Evolutionary conservation across 2,797 vertebrate genomes (phyloP), one percentile per base, ranked within the genome.

Genomic region (Mastacembelus armatus): DNA sequence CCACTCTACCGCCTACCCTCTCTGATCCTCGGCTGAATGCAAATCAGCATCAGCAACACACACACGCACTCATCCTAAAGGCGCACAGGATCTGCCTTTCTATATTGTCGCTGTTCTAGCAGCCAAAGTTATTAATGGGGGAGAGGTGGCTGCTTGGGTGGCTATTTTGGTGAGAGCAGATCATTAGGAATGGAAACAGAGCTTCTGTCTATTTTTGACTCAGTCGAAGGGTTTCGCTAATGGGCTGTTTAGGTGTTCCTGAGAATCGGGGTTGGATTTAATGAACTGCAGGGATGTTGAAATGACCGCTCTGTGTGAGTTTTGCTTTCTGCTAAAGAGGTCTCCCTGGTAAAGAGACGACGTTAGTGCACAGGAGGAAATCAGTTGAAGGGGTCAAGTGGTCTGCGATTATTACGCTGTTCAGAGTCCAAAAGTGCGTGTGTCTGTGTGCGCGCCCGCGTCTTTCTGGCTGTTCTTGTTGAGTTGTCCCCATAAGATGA

Each of bases 111-210:
- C 58, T 64, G 63, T 42, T 70, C 47, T 29, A 44, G 26, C 77
- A 38, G 64, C 54, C 57, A 84, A 90, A 91, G 74, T 91, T 90
- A 76, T 84, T 78, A 76, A 77, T 69, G 76, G 48, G 55, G 66
- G 22, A 72, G 68, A 78, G 50, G 68, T 70, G 72, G 21, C 42
- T 55, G 67, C n/a, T n/a, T 39, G 47, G 47, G 47, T 54, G 68
- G 65, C 40, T 83, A 27, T 75, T 77, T 58, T 67, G 60, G 65
- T 77, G 54, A 15, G 55, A 24, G 63, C n/a, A 18, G 44, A 50
- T 71, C 65, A 59, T 57, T 24, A 16, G 65, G 47, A 70, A 65
- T 38, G 14, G 49, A 40, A 51, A 10, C 38, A 52, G 74, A 66
- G 60, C 59, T 49, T 29, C 30, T 63, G 44, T 60, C 42, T 33